Base-by-base conservation (phyloP, 2,113 vertebrate species). In the Procavia capensis region DNA sequence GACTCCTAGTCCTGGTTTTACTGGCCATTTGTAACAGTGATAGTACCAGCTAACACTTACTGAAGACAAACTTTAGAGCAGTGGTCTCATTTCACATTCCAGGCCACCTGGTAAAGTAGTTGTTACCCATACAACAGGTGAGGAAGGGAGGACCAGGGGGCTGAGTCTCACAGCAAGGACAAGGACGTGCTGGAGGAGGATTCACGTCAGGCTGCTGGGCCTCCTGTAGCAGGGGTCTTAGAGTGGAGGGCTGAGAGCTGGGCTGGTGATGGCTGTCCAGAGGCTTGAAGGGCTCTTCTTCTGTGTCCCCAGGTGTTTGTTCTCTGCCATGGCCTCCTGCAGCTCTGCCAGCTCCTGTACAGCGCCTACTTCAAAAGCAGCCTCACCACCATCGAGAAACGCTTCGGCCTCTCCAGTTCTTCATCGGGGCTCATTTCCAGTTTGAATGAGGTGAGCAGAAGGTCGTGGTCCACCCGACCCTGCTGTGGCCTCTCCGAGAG, bases 301-400 rank as follows among this genome's bases (percentile, higher is more conserved):
- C 39, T 97, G 85, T 94, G 43, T 41, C 91, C 1, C 0, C 97
- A 99, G 99, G 96, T 99, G 91, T 99, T 99, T 39, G 99, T 99
- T 95, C 92, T 99, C 63, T 99, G 99, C 97, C 99, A 99, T 0
- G 98, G 99, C 57, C 98, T 99, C 50, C 98, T 99, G 86, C 99
- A 99, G 98, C 98, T 99, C 94, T 99, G 98, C 57, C 99, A 99
- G 98, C 99, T 99, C 82, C 98, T 99, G 45, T 99, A 99, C 98
- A 99, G 99, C 0, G 98, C 99, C 88, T 99, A 99, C 98, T 99
- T 99, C 98, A 99, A 99, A 98, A 99, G 99, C 99, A 99, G 98
- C 98, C 99, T 99, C 97, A 99, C 99, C 95, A 99, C 99, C n/a
- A 99, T 99, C 0, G 99, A 99, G 98, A 99, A 99, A 86, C 99